Evolutionary conservation across 2,113 vertebrate species (phyloP), one percentile per base, ranked within the genome.

Genomic region (Ptilonorhynchus violaceus): DNA sequence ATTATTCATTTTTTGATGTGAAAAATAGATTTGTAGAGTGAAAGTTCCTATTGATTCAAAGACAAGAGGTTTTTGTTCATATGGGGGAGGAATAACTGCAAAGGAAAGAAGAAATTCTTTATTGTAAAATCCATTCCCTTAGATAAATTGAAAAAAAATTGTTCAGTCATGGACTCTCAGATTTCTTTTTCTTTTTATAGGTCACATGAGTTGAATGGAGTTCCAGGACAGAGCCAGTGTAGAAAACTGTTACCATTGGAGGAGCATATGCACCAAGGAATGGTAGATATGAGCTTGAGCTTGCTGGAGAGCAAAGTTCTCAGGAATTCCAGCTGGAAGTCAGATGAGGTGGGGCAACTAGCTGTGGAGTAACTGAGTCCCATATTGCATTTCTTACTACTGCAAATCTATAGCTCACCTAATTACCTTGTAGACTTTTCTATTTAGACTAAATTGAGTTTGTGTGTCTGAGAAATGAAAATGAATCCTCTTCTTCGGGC

Each of bases 361-460:
- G 2, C 1, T 10, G 21, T 39, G 15, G 13, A 58, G 6, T 58
- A 75, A 62, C 11, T 0, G 0, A 70, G 22, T 49, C 5, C 35
- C 15, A 75, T 41, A 67, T 8, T 77, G 12, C 5, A 30, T 49
- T 67, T 82, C 42, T 58, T 66, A 11, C 20, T 75, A 9, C n/a
- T 42, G 30, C 6, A 92, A 85, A 88, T 9, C 21, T 0, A 0
- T 35, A 30, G 3, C 2, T 88, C 27, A 44, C 37, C 12, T 41
- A 70, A 62, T 56, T 41, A 2, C 1, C 23, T 52, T 12, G 27
- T 4, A 69, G 30, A 69, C 2, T 2, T 8, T 74, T 44, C 9
- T 2, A n/a, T 49, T 74, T 67, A 52, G n/a, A 58, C 9, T 56
- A 66, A 81, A 73, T 9, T 23, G 4, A 18, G 25, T 37, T 53